Evolutionary conservation across 2,797 vertebrate genomes (phyloP).

Genomic region (Eulemur rubriventer): DNA sequence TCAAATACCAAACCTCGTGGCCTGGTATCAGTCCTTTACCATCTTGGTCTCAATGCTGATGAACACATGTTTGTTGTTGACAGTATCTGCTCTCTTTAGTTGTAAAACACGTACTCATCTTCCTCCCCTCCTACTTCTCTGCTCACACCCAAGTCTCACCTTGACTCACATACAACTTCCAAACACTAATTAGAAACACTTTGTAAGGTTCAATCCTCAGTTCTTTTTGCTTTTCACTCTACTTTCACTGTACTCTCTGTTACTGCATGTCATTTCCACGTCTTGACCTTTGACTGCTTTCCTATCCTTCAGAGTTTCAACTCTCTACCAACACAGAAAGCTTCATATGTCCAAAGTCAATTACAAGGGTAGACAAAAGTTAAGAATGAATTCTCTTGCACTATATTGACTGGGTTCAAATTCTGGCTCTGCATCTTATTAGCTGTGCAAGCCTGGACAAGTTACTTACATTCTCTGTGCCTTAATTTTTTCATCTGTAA

Average conservation of each 20-base stretch:
- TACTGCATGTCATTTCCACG: not conserved
- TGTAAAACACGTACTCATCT: not conserved
- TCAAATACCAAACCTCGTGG: not conserved
- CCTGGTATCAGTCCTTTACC: not conserved
- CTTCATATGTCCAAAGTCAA: not conserved
- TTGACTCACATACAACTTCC: not conserved
- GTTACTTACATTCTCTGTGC: not conserved
- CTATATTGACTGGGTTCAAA: not conserved
- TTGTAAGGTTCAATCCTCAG: not conserved
- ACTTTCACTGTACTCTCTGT: not conserved
- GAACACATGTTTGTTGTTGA: not conserved
- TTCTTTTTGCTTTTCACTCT: not conserved
- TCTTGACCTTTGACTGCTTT: not conserved
- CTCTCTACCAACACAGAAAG: not conserved
- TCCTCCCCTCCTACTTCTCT: not conserved
- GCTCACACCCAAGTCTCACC: not conserved
- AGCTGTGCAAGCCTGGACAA: not conserved
- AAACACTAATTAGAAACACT: not conserved
- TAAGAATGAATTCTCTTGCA: not conserved
- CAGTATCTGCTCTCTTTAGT: not conserved
- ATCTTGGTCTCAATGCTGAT: not conserved
- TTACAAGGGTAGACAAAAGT: not conserved
- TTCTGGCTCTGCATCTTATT: not conserved
- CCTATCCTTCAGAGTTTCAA: not conserved
- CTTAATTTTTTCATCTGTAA: not conserved